Conservation (phyloP, 2,888 invertebrate species). For the Apantesis nais region DNA sequence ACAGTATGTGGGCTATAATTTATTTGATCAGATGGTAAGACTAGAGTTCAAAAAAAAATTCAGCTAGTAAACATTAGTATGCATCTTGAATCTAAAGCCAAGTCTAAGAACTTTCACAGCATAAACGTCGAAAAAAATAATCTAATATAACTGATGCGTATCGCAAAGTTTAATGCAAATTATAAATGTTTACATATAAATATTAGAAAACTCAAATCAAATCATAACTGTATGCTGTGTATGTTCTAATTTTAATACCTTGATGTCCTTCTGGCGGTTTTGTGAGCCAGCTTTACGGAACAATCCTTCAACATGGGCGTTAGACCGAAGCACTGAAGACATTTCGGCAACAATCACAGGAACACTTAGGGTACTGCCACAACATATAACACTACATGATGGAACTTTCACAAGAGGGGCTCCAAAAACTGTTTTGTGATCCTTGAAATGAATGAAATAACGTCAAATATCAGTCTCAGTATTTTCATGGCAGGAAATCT, state of each 20-base stretch:
- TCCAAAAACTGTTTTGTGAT: slow-evolving; percentile 80
- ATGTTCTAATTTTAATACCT: slow-evolving; percentile 74
- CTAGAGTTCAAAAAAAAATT: background rate
- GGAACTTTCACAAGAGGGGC: slow-evolving; percentile 80
- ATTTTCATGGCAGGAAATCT: slow-evolving; percentile 17
- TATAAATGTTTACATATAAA: background rate
- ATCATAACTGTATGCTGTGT: background rate
- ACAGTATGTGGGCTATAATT: background rate
- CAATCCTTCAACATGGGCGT: slow-evolving; percentile 92
- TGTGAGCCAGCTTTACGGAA: slow-evolving; percentile 96
- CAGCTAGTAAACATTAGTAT: background rate
- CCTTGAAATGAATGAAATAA: slow-evolving; percentile 55
- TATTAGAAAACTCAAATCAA: background rate
- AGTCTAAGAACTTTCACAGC: background rate
- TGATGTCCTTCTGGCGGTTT: slow-evolving; percentile 92
- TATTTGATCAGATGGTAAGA: no score
- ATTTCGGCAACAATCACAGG: slow-evolving; percentile 91
- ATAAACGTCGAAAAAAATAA: background rate
- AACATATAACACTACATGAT: slow-evolving; percentile 85
- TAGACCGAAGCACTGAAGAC: slow-evolving; percentile 88
- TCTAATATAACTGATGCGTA: background rate
- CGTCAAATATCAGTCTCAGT: background rate
- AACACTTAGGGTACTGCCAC: slow-evolving; percentile 89
- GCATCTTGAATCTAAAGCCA: background rate
- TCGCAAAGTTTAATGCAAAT: background rate